Conservation (phyloP, 1,140 invertebrate species). For the Pachypsylla venusta region DNA sequence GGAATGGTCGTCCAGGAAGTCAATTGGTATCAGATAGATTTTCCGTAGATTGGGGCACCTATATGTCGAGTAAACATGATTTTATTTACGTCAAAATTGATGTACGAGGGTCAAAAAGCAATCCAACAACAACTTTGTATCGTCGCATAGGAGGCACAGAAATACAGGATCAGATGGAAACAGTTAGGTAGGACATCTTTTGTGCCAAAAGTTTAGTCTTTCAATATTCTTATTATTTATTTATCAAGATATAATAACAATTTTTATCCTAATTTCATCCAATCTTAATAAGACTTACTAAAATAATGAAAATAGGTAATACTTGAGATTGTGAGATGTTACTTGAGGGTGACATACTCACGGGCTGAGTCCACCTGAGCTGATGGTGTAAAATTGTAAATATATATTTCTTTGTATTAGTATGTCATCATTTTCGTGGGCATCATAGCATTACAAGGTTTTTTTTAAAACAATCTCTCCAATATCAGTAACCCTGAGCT, state of each 20-base stretch:
- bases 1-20: conserved; percentile 77
- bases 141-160: conserved; percentile 67
- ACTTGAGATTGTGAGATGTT: too few relatives aligned
- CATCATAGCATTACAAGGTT: too few relatives aligned
- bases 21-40: conserved; percentile 76
- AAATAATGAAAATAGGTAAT: too few relatives aligned
- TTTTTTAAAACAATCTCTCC: too few relatives aligned
- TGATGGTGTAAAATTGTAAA: too few relatives aligned
- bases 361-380: too few relatives aligned
- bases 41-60: conserved; percentile 75
- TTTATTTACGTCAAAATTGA: conserved; percentile 80
- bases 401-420: too few relatives aligned
- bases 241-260: not conserved
- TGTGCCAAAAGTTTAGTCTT: not conserved
- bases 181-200: conserved; percentile 43
- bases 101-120: conserved; percentile 66
- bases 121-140: conserved; percentile 62
- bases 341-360: too few relatives aligned
- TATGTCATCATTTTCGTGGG: too few relatives aligned
- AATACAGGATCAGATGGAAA: conserved; percentile 75
- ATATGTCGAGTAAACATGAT: conserved; percentile 80
- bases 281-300: too few relatives aligned
- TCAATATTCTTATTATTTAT: not conserved
- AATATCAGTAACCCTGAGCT: too few relatives aligned
- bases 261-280: too few relatives aligned